phyloP scores from a whole-genome alignment of 2,113 vertebrate species.

The human (Homo sapiens) region DNA sequence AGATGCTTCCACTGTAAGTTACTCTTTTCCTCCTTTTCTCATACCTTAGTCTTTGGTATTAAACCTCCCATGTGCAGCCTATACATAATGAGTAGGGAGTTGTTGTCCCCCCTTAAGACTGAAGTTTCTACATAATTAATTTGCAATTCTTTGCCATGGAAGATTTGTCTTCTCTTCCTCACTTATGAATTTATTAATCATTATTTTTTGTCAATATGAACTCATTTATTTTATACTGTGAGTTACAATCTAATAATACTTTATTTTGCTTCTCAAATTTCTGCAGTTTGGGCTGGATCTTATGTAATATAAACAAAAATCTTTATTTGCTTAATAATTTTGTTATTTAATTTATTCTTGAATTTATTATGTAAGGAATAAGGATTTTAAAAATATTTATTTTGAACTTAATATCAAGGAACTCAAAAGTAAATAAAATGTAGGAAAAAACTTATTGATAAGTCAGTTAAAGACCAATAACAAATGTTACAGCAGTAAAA shows the following conservation, averaged over 20 bases:
- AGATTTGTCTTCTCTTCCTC: not conserved
- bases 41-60: not conserved
- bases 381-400: not conserved
- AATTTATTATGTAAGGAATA: not conserved
- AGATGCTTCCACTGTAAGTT: not conserved
- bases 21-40: not conserved
- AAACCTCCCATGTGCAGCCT: not conserved
- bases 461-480: not conserved
- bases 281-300: not conserved
- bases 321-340: not conserved
- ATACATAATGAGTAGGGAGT: not conserved
- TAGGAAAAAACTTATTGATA: not conserved
- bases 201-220: not conserved
- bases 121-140: not conserved
- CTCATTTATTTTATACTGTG: not conserved
- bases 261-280: not conserved
- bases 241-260: not conserved
- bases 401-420: not conserved
- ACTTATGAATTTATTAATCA: not conserved
- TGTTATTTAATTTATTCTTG: not conserved
- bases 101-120: not conserved
- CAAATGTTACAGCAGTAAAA: not conserved
- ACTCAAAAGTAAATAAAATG: not conserved
- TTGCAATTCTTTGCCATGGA: not conserved
- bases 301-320: not conserved